phyloP scores from a whole-genome alignment of 2,888 invertebrate genomes.

The Tortricodes alternella region DNA sequence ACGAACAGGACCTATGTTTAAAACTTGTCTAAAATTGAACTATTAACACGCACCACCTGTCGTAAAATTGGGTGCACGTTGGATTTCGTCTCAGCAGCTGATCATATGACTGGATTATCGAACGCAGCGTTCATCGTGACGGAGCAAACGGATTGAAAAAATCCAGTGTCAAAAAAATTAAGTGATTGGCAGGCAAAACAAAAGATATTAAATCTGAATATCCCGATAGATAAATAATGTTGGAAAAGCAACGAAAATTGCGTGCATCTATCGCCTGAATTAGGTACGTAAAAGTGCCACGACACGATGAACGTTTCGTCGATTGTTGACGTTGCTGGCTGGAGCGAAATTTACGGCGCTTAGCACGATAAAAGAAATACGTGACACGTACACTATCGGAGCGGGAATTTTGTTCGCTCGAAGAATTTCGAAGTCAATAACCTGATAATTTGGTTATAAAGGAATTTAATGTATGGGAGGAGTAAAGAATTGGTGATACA shows the following conservation, averaged over 20 bases:
- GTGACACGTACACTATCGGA: slow-evolving; percentile 51
- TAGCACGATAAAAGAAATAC: slow-evolving; percentile 55
- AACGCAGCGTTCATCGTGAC: slow-evolving; percentile 58
- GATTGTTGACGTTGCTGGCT: slow-evolving; percentile 65
- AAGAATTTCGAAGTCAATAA: slow-evolving; percentile 36
- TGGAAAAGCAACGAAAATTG: neutral
- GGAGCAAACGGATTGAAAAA: slow-evolving; percentile 32
- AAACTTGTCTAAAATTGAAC: slow-evolving; percentile 43
- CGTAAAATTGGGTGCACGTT: slow-evolving; percentile 49
- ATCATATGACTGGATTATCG: slow-evolving; percentile 52
- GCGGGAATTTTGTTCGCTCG: slow-evolving; percentile 37
- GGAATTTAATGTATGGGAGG: no score
- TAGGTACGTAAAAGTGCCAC: slow-evolving; percentile 32
- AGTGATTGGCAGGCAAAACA: no score
- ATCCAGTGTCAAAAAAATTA: neutral
- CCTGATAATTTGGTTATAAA: neutral
- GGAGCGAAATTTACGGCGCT: slow-evolving; percentile 61
- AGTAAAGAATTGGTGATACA: slow-evolving; percentile 50
- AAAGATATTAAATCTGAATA: neutral
- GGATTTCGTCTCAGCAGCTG: slow-evolving; percentile 66
- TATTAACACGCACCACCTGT: slow-evolving; percentile 50
- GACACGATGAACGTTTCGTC: slow-evolving; percentile 65
- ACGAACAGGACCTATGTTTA: no score
- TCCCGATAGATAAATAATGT: no score
- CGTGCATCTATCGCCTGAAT: slow-evolving; percentile 19